Evolutionary conservation across 2,113 vertebrate genomes (phyloP).

Genomic region (Turnix velox): DNA sequence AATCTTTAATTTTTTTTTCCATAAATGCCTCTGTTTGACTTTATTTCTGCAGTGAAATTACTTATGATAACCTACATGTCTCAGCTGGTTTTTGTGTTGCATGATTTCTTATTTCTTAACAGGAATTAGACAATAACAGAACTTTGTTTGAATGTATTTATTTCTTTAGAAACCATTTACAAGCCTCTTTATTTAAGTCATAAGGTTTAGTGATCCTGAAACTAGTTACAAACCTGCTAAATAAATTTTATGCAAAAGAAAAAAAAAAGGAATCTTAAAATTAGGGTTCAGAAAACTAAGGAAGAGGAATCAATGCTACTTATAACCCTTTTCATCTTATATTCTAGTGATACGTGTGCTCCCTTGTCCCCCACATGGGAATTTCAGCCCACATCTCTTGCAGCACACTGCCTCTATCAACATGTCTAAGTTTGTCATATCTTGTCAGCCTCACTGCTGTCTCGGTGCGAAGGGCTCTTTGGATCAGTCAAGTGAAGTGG

Average conservation of each 20-base stretch:
- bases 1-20: neutral
- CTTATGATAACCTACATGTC: neutral
- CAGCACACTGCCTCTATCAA: neutral
- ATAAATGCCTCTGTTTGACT: neutral
- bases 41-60: neutral
- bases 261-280: neutral
- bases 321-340: neutral
- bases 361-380: fast-evolving
- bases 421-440: neutral
- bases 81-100: neutral
- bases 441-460: neutral
- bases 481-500: fast-evolving
- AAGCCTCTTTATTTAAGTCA: neutral
- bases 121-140: neutral
- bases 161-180: neutral
- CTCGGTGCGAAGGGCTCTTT: fast-evolving
- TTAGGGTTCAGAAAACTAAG: neutral
- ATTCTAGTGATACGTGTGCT: neutral
- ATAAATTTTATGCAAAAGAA: neutral
- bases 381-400: neutral
- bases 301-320: fast-evolving
- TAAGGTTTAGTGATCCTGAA: neutral
- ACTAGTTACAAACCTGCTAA: neutral
- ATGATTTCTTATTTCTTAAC: neutral
- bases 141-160: neutral